Evolutionary conservation across 2,888 invertebrate genomes (phyloP), one percentile per base, ranked within the genome.

Genomic region (Sphinx pinastri): DNA sequence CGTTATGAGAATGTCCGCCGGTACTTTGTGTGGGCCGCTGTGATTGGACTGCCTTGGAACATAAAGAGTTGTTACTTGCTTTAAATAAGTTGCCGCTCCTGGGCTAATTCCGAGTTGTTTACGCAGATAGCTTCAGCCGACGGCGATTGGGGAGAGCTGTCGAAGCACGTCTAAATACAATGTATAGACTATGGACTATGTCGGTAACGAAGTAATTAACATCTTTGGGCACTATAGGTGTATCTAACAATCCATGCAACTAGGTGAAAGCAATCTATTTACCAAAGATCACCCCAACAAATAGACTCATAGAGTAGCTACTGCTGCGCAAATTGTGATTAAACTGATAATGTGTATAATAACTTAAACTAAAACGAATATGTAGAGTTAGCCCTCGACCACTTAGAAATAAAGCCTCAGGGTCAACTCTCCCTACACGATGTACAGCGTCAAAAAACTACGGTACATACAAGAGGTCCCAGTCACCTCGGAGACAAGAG

Each of bases 41-140:
- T 63, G 63, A 63, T 63, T 63, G 63, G 63, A 63, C 63, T 63
- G 63, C 49, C 63, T 63, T 19, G 47, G 60, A 60, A 60, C 60
- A 60, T 60, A 63, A 63, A 63, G 63, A 49, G 63, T 60, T 60
- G 60, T 63, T 63, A 49, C 47, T 60, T 60, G 47, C 49, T 63
- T 63, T 63, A 63, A 63, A 49, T 47, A 13, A 25, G 45, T 60
- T 60, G 47, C 16, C 47, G 60, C 19, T 63, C 58, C 58, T 58
- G 13, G 38, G 6, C 60, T 11, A 12, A 45, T 45, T 47, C 16
- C 11, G 60, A 11, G 60, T 60, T 45, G 60, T 60, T 60, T 60
- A 60, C 60, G 60, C 19, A 16, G n/a, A 47, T 47, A 60, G 10
- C 47, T 49, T 7, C 13, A 47, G 63, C 49, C 60, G 19, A 47